These are phyloP conservation scores for Sycon ciliatum DNA, from an alignment of 37 sponge, comb jelly and placozoan species.

Conservation along the genomic window DNA sequence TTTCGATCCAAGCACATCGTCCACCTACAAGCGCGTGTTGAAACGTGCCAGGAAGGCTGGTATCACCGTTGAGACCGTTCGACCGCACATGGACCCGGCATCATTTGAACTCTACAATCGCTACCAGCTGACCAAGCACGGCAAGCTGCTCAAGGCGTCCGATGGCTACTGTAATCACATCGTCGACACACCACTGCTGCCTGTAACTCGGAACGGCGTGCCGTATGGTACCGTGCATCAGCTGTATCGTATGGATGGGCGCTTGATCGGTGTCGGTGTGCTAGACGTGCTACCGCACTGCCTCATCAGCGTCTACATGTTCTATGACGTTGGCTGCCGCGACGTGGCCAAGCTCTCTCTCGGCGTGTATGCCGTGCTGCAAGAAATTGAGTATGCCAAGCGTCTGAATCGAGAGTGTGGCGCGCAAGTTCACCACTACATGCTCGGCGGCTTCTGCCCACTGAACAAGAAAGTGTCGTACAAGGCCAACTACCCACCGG, in stretches of 20 bases:
- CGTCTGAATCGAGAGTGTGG: conserved; percentile 32
- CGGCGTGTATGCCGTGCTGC: conserved; percentile 84
- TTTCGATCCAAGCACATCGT: conserved; percentile 47
- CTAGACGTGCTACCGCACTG: conserved; percentile 76
- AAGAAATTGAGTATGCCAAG: conserved; percentile 69
- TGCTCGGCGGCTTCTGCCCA: conserved; percentile 76
- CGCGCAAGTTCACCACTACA: conserved; percentile 64
- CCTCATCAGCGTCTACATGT: conserved; percentile 85
- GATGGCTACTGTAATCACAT: conserved; percentile 70
- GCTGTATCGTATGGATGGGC: conserved; percentile 67
- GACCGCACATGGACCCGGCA: conserved; percentile 57
- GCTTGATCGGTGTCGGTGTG: conserved; percentile 73
- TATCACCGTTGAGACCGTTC: conserved; percentile 38
- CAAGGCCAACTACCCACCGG: conserved; percentile 82
- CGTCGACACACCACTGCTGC: conserved; percentile 62
- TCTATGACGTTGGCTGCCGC: conserved; percentile 61
- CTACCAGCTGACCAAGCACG: conserved; percentile 66
- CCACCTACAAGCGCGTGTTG: conserved; percentile 55
- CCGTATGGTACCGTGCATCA: conserved; percentile 79
- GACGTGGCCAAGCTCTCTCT: conserved; percentile 74
- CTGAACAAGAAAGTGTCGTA: conserved; percentile 71
- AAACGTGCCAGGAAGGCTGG: conserved; percentile 45
- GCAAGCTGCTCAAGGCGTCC: conserved; percentile 51
- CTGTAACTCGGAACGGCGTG: conserved; percentile 33
- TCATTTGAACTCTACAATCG: conserved; percentile 71